These are phyloP conservation scores for Drosophila kohkoa DNA, from an alignment of 1,140 invertebrate species.

Conservation along the genomic window DNA sequence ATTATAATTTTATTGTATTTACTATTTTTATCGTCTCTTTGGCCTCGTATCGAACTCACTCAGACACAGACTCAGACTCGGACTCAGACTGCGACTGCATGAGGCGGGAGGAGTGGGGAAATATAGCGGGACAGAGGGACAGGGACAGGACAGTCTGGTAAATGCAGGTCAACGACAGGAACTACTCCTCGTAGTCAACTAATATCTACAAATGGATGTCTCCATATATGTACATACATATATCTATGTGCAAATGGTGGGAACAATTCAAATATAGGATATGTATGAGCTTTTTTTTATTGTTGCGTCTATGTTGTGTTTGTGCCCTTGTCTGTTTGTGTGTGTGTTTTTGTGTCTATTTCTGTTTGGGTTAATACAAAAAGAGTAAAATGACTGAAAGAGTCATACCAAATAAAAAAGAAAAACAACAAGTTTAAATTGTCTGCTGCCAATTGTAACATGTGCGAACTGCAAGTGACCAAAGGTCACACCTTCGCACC, in stretches of 20 bases:
- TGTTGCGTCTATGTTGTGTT: constrained; percentile 7
- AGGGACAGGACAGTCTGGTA: constrained; percentile 57
- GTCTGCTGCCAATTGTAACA: constrained; percentile 50
- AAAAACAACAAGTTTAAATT: constrained; percentile 74
- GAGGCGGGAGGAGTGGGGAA: constrained; percentile 15
- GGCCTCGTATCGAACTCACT: constrained; percentile 78
- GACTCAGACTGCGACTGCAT: constrained; percentile 35
- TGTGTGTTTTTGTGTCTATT: constrained; percentile 33
- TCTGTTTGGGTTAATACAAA: constrained; percentile 75
- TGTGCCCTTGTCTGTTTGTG: constrained; percentile 21
- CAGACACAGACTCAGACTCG: constrained; percentile 53
- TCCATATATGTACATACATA: constrained; percentile 3
- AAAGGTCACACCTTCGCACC: constrained; percentile 59
- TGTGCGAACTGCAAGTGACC: constrained; percentile 24
- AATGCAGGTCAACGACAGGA: constrained; percentile 84
- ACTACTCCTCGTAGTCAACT: constrained; percentile 67
- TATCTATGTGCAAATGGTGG: constrained; percentile 20
- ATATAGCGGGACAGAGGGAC: neutral
- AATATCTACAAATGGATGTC: constrained; percentile 28
- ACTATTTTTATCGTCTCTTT: constrained; percentile 82
- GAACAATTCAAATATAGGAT: constrained; percentile 23
- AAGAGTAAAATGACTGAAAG: constrained; percentile 69
- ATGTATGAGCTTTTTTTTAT: constrained; percentile 21
- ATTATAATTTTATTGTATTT: constrained; percentile 84
- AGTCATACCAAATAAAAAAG: constrained; percentile 67